These are phyloP conservation scores for Dendronephthya gigantea DNA, from an alignment of 64 coral and sea anemone genomes.

Conservation along the genomic window DNA sequence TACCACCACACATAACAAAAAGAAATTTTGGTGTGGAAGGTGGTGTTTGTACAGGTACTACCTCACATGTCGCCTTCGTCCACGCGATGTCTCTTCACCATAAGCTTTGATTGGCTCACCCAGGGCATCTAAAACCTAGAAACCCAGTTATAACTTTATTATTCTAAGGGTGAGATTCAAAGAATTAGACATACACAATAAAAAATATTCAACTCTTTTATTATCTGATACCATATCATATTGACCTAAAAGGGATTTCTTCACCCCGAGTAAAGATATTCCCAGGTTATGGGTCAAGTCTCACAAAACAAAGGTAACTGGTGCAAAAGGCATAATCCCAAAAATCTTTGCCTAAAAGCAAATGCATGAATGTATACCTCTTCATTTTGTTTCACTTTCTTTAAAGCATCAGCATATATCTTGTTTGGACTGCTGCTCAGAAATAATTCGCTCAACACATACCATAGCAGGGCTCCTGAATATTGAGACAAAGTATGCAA, in stretches of 20 bases:
- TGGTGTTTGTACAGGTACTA: neutral
- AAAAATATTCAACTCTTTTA: no score
- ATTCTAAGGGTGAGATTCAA: neutral
- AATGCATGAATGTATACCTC: conserved; percentile 35
- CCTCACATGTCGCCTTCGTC: conserved; percentile 88
- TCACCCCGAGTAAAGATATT: no score
- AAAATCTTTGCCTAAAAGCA: neutral
- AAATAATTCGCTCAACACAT: conserved; percentile 75
- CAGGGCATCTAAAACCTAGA: conserved; percentile 70
- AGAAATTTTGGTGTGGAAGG: no score
- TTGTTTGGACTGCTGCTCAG: conserved; percentile 93
- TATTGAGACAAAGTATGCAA: neutral
- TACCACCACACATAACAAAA: no score
- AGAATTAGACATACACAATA: neutral
- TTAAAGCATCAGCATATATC: conserved; percentile 78
- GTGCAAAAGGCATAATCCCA: neutral
- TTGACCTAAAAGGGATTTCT: no score
- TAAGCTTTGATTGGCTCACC: conserved; percentile 92
- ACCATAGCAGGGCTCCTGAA: conserved; percentile 75
- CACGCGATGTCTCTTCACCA: conserved; percentile 75
- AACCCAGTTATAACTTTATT: neutral
- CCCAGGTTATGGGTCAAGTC: no score
- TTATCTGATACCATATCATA: no score
- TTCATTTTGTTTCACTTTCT: conserved; percentile 64
- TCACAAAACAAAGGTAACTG: no score